Evolutionary conservation across 1,140 invertebrate species (phyloP).

Genomic region (Dryas iulia): DNA sequence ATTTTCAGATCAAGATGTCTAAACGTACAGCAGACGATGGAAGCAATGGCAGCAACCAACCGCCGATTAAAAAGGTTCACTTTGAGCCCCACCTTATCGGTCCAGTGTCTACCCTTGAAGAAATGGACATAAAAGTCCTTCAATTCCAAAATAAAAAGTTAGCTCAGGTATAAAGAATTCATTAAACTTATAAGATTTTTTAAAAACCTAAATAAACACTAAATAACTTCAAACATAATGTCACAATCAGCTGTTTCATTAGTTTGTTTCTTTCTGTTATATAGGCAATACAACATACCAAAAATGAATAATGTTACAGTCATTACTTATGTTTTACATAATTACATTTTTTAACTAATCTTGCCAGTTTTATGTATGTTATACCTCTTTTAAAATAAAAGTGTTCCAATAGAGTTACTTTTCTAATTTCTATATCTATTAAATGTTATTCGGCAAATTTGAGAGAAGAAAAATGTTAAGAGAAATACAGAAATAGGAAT

Average conservation of each 20-base stretch:
- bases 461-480: too few species aligned
- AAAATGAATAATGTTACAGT: neutral
- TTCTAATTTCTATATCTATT: too few species aligned
- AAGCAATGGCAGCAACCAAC: conserved; percentile 81
- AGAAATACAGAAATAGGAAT: too few species aligned
- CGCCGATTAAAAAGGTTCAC: conserved; percentile 94
- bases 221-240: conserved; percentile 15
- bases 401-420: neutral
- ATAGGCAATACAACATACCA: neutral
- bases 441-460: too few species aligned
- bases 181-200: neutral
- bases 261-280: neutral
- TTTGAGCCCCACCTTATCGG: conserved; percentile 96
- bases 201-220: neutral
- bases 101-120: conserved; percentile 95
- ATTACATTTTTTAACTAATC: neutral
- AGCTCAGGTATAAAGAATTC: conserved; percentile 86
- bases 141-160: conserved; percentile 98
- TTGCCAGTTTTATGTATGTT: neutral
- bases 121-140: conserved; percentile 98
- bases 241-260: conserved; percentile 53
- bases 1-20: conserved; percentile 82
- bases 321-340: neutral
- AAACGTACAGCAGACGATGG: conserved; percentile 85
- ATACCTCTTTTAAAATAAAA: neutral